Conservation (phyloP, 2,797 vertebrate genomes). For the Hypotaenidia okinawae region DNA sequence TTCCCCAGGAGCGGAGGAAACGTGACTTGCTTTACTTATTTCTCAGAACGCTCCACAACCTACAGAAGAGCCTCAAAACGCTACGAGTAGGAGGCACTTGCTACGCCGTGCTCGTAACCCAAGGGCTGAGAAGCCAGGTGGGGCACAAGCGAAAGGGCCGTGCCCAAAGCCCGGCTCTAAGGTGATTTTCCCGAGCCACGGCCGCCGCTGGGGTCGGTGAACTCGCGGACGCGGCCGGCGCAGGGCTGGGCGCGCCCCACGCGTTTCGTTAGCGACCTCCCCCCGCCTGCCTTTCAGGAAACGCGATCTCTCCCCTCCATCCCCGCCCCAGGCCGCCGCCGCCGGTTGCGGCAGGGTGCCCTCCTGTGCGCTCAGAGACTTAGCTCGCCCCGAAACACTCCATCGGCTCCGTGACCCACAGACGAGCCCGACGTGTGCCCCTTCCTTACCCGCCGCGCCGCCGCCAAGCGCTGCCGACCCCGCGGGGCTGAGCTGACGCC, state of each 20-base stretch:
- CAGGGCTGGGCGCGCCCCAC: neutral
- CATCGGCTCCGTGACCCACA: no score
- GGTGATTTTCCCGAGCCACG: neutral
- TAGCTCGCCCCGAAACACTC: no score
- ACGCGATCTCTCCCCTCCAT: constrained; percentile 19
- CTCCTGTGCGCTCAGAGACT: no score
- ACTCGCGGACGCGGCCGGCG: neutral
- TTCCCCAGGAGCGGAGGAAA: neutral
- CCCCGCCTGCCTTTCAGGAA: constrained; percentile 18
- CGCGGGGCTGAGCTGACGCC: neutral
- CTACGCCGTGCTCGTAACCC: neutral
- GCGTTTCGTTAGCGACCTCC: no score
- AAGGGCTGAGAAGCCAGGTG: neutral
- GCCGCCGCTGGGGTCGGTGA: neutral
- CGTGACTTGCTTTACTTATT: neutral
- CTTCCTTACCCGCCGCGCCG: neutral
- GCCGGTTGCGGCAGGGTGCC: no score
- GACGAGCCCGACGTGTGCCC: no score
- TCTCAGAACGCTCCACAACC: neutral
- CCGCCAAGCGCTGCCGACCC: neutral
- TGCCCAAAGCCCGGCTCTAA: neutral
- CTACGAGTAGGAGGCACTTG: neutral
- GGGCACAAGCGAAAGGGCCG: neutral
- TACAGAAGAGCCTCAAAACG: neutral
- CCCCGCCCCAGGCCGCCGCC: neutral